These are phyloP conservation scores for Hippopotamus amphibius DNA, from an alignment of 2,113 vertebrate species.

Conservation along the genomic window DNA sequence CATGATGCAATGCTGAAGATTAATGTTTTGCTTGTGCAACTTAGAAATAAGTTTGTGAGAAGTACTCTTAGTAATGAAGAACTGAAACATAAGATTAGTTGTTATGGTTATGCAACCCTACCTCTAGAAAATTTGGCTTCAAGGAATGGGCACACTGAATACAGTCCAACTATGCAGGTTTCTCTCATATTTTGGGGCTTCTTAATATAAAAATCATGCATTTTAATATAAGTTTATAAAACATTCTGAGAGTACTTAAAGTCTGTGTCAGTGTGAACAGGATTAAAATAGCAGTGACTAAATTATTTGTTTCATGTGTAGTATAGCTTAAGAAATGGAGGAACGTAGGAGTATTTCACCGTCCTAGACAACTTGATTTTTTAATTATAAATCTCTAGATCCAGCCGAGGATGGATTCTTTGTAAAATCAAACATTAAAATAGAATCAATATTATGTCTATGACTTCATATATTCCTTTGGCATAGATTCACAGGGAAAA, in stretches of 20 bases:
- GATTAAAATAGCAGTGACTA: conserved; percentile 17
- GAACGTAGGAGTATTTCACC: not conserved
- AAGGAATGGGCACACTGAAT: not conserved
- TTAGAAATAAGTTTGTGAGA: conserved; percentile 7
- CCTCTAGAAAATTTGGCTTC: conserved; percentile 28
- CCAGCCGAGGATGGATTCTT: not conserved
- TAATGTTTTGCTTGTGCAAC: conserved; percentile 32
- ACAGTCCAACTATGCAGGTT: not conserved
- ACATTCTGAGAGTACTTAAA: conserved; percentile 21
- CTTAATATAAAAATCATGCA: not conserved
- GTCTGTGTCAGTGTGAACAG: not conserved
- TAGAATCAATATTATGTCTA: not conserved
- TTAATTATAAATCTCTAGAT: not conserved
- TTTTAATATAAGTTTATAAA: conserved; percentile 51
- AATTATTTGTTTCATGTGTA: conserved; percentile 10
- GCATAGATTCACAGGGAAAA: not conserved
- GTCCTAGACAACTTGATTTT: not conserved
- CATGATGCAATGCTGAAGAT: not conserved
- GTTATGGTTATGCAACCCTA: not conserved
- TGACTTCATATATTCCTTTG: not conserved
- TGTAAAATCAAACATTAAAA: conserved; percentile 52
- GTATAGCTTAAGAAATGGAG: not conserved
- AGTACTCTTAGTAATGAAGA: not conserved
- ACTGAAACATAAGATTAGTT: not conserved
- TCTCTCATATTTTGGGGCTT: not conserved